Evolutionary conservation across 92 coral and sea anemone species (phyloP).

Genomic region (Nematostella vectensis): DNA sequence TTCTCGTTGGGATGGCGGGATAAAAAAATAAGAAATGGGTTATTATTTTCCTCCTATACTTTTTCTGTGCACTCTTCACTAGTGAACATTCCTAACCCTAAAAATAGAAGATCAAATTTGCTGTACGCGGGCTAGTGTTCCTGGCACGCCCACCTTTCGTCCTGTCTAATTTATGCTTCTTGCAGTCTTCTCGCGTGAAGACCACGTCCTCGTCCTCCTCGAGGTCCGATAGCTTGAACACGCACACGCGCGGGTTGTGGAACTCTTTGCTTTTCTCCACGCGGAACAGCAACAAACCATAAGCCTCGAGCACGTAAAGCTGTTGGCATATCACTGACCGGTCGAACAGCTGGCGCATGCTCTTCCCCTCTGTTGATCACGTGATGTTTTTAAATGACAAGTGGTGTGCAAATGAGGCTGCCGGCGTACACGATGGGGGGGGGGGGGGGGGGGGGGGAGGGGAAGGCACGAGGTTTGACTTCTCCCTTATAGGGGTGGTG

Average conservation of each 20-base stretch:
- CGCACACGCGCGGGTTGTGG: conserved; percentile 66
- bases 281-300: conserved; percentile 72
- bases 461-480: background rate
- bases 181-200: conserved; percentile 56
- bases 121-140: no score
- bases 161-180: conserved; percentile 65
- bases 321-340: conserved; percentile 71
- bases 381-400: background rate
- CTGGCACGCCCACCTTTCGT: conserved; percentile 79
- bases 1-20: no score
- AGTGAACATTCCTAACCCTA: no score
- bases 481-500: no score
- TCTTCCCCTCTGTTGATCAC: conserved; percentile 36
- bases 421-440: background rate
- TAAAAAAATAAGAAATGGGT: no score
- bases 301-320: conserved; percentile 69
- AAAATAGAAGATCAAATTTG: no score
- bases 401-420: background rate
- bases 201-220: conserved; percentile 67
- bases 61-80: no score
- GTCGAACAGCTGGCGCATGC: conserved; percentile 66
- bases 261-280: conserved; percentile 90
- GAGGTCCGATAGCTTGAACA: conserved; percentile 71
- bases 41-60: no score
- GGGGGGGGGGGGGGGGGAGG: background rate